Conservation (phyloP, 2,888 invertebrate species). For the Nasonia oneida region DNA sequence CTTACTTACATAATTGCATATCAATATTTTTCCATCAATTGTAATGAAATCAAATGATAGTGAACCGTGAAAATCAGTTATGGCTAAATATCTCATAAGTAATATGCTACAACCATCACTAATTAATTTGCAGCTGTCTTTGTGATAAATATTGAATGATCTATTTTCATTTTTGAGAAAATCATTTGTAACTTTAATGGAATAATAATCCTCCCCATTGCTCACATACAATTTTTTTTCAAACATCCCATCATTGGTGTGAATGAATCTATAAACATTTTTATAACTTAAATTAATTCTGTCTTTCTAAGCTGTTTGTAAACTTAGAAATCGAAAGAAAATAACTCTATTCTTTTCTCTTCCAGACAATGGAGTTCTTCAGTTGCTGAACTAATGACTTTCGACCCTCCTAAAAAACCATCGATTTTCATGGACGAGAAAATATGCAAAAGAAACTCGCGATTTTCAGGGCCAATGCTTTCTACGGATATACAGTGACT, state of each 20-base stretch:
- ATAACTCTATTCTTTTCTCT: conserved; percentile 83
- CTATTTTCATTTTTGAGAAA: not conserved
- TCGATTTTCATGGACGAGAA: conserved; percentile 82
- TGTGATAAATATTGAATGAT: conserved; percentile 70
- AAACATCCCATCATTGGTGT: conserved; percentile 78
- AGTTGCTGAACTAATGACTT: conserved; percentile 83
- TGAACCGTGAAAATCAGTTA: conserved; percentile 81
- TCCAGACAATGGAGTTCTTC: conserved; percentile 84
- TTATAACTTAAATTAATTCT: not conserved
- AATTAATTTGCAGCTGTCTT: conserved; percentile 80
- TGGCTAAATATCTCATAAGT: conserved; percentile 82
- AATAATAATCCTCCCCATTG: conserved; percentile 68
- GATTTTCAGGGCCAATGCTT: conserved; percentile 79
- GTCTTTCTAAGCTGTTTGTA: conserved; percentile 6
- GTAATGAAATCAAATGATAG: conserved; percentile 82
- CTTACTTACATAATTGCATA: conserved; percentile 83
- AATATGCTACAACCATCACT: conserved; percentile 84
- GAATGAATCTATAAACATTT: conserved; percentile 77
- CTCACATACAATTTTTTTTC: conserved; percentile 82
- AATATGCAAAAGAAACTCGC: conserved; percentile 83
- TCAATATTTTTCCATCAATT: conserved; percentile 82
- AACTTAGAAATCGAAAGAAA: not conserved
- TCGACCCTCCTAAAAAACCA: conserved; percentile 82
- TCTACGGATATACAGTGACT: conserved; percentile 75
- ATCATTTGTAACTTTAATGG: not conserved